Conservation (phyloP, 2,113 vertebrate species). For the Athene noctua region DNA sequence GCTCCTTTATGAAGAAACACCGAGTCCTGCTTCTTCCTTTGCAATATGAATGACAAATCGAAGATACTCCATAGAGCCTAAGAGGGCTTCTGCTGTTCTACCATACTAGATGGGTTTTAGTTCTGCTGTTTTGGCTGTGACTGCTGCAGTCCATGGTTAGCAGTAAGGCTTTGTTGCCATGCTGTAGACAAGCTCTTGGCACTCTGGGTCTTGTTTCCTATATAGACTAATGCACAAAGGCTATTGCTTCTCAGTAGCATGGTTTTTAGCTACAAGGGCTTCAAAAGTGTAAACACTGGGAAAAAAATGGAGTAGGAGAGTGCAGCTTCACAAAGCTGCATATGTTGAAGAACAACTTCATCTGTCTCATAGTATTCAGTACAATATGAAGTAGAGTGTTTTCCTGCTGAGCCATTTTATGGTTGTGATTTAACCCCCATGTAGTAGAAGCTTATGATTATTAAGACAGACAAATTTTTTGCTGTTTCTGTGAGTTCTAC, state of each 20-base stretch:
- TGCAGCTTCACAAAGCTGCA: neutral
- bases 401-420: neutral
- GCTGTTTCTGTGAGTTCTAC: neutral
- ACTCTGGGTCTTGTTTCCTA: neutral
- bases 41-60: neutral
- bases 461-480: neutral
- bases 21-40: neutral
- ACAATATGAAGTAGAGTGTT: neutral
- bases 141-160: neutral
- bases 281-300: neutral
- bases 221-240: neutral
- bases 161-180: neutral
- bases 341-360: neutral
- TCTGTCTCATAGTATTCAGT: neutral
- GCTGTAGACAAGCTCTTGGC: neutral
- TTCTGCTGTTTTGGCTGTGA: neutral
- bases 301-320: neutral
- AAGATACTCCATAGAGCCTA: neutral
- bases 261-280: neutral
- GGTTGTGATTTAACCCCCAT: neutral
- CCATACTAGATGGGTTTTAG: neutral
- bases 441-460: neutral
- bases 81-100: neutral
- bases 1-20: neutral
- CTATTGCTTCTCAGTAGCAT: neutral